Base-by-base conservation (phyloP, 1,140 invertebrate genomes). In the Hylaeus anthracinus region DNA sequence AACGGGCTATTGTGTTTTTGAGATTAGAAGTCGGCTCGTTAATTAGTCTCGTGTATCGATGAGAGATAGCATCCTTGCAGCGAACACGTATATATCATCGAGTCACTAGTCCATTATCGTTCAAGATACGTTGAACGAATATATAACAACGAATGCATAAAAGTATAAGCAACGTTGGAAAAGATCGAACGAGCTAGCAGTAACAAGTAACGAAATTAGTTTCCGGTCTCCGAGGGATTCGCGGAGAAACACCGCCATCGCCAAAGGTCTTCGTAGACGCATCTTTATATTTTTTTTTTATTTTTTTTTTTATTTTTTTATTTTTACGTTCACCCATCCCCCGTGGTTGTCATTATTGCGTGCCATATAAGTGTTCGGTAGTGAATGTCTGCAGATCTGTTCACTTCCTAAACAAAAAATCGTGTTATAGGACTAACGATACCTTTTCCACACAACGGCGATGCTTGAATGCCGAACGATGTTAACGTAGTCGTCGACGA, bases 401-500 rank as follows among this genome's bases (percentile, higher is more conserved):
- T 66, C 60, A 14, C 51, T 12, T 61, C 14, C 76, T 10, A n/a
- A 37, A 26, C 26, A 26, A 26, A 26, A 26, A 48, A 53, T 53
- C 64, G 79, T 80, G 64, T 55, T 60, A 63, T 69, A 72, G 45
- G 79, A 80, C 72, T 75, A 61, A 61, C 55, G 9, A 60, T 76
- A 70, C 56, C 63, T 26, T 53, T 76, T n/a, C n/a, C 53, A 4
- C 60, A 1, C 60, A 71, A 65, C 51, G 71, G 69, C 71, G 72
- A 75, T 60, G 74, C 26, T 83, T 67, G 70, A 26, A 85, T 53
- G 48, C 80, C 79, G 75, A 61, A 79, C 73, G 69, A 56, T 86
- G 66, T 56, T 82, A 79, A 85, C 84, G 74, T 85, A 82, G 66
- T 86, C 83, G 69, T 77, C 48, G 73, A 82, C 55, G 70, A 75